These are phyloP conservation scores for Ferrisia virgata DNA, from an alignment of 2,888 invertebrate genomes.

Conservation along the genomic window DNA sequence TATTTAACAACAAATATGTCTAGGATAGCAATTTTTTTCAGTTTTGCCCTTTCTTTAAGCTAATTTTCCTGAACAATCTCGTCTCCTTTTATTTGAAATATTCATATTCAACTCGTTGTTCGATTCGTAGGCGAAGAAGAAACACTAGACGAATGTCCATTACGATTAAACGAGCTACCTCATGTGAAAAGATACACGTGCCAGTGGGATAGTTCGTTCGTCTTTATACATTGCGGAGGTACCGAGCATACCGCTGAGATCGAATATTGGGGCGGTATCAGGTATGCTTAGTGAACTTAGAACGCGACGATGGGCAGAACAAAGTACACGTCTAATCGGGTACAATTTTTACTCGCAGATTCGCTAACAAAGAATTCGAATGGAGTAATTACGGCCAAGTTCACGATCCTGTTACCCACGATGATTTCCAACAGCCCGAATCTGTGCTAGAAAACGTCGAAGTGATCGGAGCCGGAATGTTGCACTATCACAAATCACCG, in stretches of 20 bases:
- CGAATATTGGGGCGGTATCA: constrained; percentile 94
- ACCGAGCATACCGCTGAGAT: constrained; percentile 62
- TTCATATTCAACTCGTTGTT: no score
- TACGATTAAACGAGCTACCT: constrained; percentile 80
- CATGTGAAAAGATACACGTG: constrained; percentile 82
- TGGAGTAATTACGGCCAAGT: constrained; percentile 76
- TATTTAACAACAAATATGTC: no score
- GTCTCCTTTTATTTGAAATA: no score
- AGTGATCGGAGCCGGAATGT: constrained; percentile 87
- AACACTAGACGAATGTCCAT: constrained; percentile 76
- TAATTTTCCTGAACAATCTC: no score
- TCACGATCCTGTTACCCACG: constrained; percentile 77
- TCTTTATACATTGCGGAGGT: constrained; percentile 87
- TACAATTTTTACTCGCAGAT: constrained; percentile 56
- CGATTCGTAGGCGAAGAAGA: constrained; percentile 61
- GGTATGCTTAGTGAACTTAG: constrained; percentile 51
- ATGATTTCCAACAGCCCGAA: constrained; percentile 64
- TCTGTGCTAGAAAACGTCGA: constrained; percentile 77
- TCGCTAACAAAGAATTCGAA: constrained; percentile 86
- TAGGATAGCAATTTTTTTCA: no score
- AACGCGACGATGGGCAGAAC: no score
- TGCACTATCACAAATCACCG: constrained; percentile 92
- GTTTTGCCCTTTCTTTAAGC: no score
- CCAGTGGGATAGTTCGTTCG: constrained; percentile 84
- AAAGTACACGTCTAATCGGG: no score